Base-by-base conservation (phyloP, 2,113 vertebrate genomes). In the Falcunculus frontatus region DNA sequence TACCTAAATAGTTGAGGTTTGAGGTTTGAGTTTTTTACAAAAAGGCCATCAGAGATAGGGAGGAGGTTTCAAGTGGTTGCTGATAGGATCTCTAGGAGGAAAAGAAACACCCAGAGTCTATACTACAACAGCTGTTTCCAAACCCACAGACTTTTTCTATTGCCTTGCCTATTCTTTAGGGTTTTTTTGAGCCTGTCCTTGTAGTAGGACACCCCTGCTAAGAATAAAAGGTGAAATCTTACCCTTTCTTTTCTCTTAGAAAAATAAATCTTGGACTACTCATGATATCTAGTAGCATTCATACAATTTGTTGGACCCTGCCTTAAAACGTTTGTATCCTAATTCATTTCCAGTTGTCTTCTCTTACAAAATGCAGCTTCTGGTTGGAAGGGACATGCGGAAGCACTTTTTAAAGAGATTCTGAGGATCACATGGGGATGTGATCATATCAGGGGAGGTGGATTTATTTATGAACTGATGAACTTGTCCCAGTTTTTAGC, bases 51-150 rank as follows among this genome's bases (percentile, higher is more conserved):
- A 46, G 32, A 59, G 8, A 16, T 6, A 4, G 7, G 3, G 11
- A 49, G 25, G 1, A 6, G 1, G 0, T 47, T 90, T 46, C 32
- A 1, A 75, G 9, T 49, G 25, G 7, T 35, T 90, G 41, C 19
- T n/a, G 16, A 13, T n/a, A 39, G 29, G 13, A 46, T 16, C 32
- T 39, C 15, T 33, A 65, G 5, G 22, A 42, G 15, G 32, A 50
- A 55, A 67, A 46, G 52, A 50, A 76, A 37, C 5, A 6, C 7
- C 7, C 11, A 13, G 9, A 52, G 56, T 82, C 32, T 63, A 3
- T 55, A 33, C 4, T 72, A 27, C 17, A 35, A 20, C 17, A 78
- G 7, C 23, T 69, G 5, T 81, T 78, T 46, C 16, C 30, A 63
- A 49, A 30, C 4, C 5, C 23, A 39, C 13, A 57, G 39, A 42